Evolutionary conservation across 1,140 invertebrate genomes (phyloP).

Genomic region (Hydropsyche tenuis): DNA sequence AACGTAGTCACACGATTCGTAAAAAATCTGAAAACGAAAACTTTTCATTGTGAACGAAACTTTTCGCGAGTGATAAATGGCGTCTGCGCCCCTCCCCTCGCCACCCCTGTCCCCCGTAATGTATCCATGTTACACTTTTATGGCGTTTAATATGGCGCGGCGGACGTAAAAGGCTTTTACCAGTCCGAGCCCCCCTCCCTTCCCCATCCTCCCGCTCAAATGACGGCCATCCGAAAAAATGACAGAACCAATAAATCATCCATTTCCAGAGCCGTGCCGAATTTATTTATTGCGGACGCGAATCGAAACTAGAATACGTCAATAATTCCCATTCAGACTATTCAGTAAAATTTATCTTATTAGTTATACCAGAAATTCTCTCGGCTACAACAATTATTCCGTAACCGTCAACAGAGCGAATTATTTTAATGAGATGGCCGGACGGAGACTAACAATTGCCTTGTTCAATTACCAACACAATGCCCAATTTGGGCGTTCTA

Average conservation of each 20-base stretch:
- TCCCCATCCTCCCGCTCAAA: not conserved
- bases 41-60: not conserved
- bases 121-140: constrained; percentile 24
- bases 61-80: constrained; percentile 24
- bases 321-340: too few relatives aligned
- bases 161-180: constrained; percentile 12
- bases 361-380: too few relatives aligned
- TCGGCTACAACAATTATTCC: too few relatives aligned
- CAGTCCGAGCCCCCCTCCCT: not conserved
- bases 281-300: constrained; percentile 15
- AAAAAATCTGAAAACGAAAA: not conserved
- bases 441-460: too few relatives aligned
- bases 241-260: constrained; percentile 30
- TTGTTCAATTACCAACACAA: too few relatives aligned
- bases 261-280: not conserved
- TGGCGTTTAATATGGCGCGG: constrained; percentile 14
- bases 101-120: too few relatives aligned
- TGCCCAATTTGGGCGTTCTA: too few relatives aligned
- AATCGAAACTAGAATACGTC: not conserved
- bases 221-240: constrained; percentile 28
- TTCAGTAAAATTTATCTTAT: too few relatives aligned
- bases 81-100: not conserved
- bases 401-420: too few relatives aligned
- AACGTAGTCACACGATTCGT: not conserved
- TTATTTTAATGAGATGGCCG: too few relatives aligned